Evolutionary conservation across 2,888 invertebrate species (phyloP).

Genomic region (Lepidochitona cinerea): DNA sequence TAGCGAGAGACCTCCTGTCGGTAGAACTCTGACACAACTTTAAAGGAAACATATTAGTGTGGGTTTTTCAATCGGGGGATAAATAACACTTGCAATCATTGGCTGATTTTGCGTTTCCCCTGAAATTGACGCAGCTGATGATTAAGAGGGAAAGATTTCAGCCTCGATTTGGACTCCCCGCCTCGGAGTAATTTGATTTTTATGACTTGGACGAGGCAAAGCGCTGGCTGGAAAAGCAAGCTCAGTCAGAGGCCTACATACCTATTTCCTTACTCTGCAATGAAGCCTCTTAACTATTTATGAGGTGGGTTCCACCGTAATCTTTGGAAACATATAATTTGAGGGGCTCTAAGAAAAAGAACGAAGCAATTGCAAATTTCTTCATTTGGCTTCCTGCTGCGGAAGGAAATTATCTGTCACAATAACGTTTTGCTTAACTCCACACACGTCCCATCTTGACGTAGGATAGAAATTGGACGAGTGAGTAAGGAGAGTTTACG

Average conservation of each 20-base stretch:
- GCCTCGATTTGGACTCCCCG: background rate
- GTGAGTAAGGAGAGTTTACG: no score
- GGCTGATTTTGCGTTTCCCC: background rate
- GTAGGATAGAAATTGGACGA: background rate
- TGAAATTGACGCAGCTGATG: background rate
- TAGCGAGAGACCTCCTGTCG: background rate
- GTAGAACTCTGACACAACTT: background rate
- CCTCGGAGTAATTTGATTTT: conserved; percentile 3
- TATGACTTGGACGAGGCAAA: background rate
- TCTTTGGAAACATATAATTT: background rate
- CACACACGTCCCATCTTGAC: no score
- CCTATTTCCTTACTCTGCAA: conserved; percentile 1
- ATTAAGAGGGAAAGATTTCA: background rate
- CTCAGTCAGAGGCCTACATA: background rate
- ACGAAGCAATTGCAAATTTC: conserved; percentile 5
- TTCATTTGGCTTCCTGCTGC: background rate
- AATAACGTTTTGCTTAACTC: no score
- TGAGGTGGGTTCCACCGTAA: background rate
- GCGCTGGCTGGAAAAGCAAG: background rate
- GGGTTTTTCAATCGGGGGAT: background rate
- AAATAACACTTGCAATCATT: background rate
- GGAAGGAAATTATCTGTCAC: background rate
- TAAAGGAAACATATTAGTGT: background rate
- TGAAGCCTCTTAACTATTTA: background rate
- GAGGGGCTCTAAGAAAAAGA: background rate